Conservation (phyloP, 2,888 invertebrate genomes). For the Troides helena region DNA sequence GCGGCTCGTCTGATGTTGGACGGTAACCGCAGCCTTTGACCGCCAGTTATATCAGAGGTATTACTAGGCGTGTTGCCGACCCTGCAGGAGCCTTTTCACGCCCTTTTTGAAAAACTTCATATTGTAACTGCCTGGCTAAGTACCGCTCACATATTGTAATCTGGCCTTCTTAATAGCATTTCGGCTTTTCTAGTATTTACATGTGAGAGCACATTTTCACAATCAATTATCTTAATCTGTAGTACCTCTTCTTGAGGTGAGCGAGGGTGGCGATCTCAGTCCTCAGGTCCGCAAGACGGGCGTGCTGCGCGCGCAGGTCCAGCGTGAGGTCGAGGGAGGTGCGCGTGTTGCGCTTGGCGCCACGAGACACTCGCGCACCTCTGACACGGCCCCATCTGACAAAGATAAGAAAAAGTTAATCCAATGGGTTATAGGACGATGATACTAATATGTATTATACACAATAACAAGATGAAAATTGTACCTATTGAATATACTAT, state of each 20-base stretch:
- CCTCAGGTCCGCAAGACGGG: slow-evolving; percentile 88
- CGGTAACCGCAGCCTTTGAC: too few relatives aligned
- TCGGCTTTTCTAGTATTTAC: too few relatives aligned
- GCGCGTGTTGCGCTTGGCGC: slow-evolving; percentile 82
- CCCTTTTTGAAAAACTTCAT: too few relatives aligned
- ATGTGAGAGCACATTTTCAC: too few relatives aligned
- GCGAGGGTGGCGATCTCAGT: slow-evolving; percentile 91
- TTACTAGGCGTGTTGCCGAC: too few relatives aligned
- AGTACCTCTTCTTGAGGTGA: slow-evolving; percentile 85
- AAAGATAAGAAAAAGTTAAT: neutral
- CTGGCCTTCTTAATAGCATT: too few relatives aligned
- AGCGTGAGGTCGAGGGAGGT: slow-evolving; percentile 95
- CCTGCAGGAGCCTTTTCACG: too few relatives aligned
- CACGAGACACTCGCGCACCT: slow-evolving; percentile 34
- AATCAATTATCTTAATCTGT: neutral
- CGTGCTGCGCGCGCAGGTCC: slow-evolving; percentile 95
- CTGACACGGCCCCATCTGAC: slow-evolving; percentile 57
- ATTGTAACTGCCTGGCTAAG: too few relatives aligned
- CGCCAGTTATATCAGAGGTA: too few relatives aligned
- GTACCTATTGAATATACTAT: too few relatives aligned
- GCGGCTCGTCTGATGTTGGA: too few relatives aligned
- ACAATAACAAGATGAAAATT: neutral
- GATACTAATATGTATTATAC: neutral
- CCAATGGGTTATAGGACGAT: neutral
- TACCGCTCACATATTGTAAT: too few relatives aligned